Conservation (phyloP, 2,888 invertebrate species). For the Cantharis lateralis region DNA sequence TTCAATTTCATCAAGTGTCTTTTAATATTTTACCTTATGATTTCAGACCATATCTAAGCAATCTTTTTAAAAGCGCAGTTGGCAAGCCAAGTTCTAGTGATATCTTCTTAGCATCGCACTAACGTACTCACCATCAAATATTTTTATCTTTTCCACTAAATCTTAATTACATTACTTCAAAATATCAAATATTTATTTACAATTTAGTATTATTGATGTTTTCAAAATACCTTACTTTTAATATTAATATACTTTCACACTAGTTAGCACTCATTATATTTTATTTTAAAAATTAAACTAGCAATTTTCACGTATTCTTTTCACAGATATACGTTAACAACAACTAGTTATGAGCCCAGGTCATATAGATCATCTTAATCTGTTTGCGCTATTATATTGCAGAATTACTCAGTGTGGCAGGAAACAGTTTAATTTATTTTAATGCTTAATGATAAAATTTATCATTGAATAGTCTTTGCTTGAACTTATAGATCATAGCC, state of each 20-base stretch:
- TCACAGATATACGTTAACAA: no score
- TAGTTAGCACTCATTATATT: no score
- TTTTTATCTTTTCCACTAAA: neutral
- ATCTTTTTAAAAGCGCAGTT: slow-evolving; percentile 3
- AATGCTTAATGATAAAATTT: no score
- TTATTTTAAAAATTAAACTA: neutral
- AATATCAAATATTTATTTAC: neutral
- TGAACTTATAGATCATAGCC: no score
- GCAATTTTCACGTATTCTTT: neutral
- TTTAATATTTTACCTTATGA: slow-evolving; percentile 43
- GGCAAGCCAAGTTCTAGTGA: neutral
- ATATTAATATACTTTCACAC: no score
- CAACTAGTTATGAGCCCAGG: no score
- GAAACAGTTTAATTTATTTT: no score
- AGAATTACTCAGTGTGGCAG: no score
- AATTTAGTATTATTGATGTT: neutral
- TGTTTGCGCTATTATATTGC: no score
- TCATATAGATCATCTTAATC: no score
- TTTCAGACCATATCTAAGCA: slow-evolving; percentile 27
- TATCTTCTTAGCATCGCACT: neutral
- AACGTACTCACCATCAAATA: neutral
- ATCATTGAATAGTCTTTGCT: no score
- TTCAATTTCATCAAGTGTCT: slow-evolving; percentile 45
- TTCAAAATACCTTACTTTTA: neutral
- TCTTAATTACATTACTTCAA: neutral